Evolutionary conservation across 2,888 invertebrate genomes (phyloP), one percentile per base, ranked within the genome.

Genomic region (Slavum lentiscoides): DNA sequence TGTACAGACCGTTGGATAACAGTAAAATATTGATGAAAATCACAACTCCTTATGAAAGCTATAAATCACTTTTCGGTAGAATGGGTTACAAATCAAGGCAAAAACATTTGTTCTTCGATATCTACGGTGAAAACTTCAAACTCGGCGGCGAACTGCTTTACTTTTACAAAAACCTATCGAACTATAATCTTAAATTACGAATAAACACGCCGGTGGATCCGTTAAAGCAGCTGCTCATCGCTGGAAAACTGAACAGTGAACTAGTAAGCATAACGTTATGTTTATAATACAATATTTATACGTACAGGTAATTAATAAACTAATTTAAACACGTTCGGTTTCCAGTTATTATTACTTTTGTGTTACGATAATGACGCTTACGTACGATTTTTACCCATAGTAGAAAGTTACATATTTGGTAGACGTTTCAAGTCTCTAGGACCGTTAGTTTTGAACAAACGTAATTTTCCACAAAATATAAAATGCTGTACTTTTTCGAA

Each of bases 21-120:
- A 93, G 92, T 83, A 92, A 92, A 91, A 85, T 93, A 2, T 88
- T 89, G 0, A 89, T 94, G 23, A 94, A 94, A 85, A 89, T 93
- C 6, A 93, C 93, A 0, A 93, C 93, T 5, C 92, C 93, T 0
- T 87, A 91, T 70, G 90, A 92, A 72, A 91, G 91, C 80, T 91
- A 91, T 84, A 88, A 90, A 0, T 89, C 89, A 19, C 88, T 92
- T 30, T 89, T 89, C 0, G 93, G 91, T 0, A 87, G 91, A 4
- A 91, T 94, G 84, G 93, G 93, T 0, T 89, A 94, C 81, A 91
- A 92, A 2, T 93, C 93, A 83, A 88, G 89, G 8, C 89, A 92
- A 74, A 88, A 90, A 69, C 93, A 93, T 85, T 86, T 93, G 0
- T 92, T 94, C 0, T 93, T 94, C 0, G 91, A 92, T 87, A 87